Conservation (phyloP, 1,140 invertebrate species). For the Ceratoteleas bidentatus region DNA sequence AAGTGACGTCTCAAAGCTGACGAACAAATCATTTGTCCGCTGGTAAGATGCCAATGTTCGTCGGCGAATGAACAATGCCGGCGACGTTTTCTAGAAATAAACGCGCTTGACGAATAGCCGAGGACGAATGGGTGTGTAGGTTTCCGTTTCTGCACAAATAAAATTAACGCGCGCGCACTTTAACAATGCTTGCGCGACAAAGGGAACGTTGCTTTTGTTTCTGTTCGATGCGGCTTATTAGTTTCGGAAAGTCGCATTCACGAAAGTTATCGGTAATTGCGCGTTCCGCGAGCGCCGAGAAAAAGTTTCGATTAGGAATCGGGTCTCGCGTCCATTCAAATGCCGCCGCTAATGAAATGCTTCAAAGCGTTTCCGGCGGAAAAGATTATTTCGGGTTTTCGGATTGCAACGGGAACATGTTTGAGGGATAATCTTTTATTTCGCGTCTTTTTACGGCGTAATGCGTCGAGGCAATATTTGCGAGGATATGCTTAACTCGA, state of each 20-base stretch:
- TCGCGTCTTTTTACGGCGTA: neutral
- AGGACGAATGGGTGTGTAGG: constrained; percentile 55
- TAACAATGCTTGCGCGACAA: constrained; percentile 43
- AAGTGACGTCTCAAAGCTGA: constrained; percentile 63
- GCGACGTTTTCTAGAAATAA: constrained; percentile 71
- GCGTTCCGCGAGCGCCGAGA: neutral
- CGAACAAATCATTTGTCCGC: constrained; percentile 66
- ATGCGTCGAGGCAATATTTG: constrained; percentile 14
- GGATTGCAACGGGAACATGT: neutral
- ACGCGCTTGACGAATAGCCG: constrained; percentile 60
- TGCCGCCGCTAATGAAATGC: neutral
- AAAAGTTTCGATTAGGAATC: neutral
- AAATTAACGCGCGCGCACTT: constrained; percentile 60
- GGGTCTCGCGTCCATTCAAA: neutral
- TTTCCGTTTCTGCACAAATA: constrained; percentile 63
- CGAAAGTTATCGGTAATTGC: constrained; percentile 15
- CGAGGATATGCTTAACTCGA: constrained; percentile 29
- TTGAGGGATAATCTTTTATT: constrained; percentile 1
- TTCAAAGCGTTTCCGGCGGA: no score
- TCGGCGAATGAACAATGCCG: constrained; percentile 66
- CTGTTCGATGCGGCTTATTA: constrained; percentile 49
- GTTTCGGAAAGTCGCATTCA: constrained; percentile 28
- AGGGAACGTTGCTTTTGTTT: constrained; percentile 25
- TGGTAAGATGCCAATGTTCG: constrained; percentile 68
- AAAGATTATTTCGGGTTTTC: neutral